Evolutionary conservation across 1,140 invertebrate genomes (phyloP), one percentile per base, ranked within the genome.

Genomic region (Eueides isabella): DNA sequence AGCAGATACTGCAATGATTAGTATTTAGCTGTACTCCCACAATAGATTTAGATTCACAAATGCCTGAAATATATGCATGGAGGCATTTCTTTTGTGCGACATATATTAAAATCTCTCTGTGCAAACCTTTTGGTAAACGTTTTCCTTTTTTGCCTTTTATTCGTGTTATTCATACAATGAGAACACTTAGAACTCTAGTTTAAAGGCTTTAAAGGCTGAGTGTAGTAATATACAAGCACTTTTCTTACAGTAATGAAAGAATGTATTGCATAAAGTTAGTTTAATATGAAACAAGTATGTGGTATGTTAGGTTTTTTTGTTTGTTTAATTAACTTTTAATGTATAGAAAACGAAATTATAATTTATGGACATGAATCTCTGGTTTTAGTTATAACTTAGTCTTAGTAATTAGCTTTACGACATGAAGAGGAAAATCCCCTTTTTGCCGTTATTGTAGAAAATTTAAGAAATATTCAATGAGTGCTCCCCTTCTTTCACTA

Each of bases 41-140:
- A 74, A 68, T 74, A 38, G 71, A 48, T 66, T 72, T 72, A 72
- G 70, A 33, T 29, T 66, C 33, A 16, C 48, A 38, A 62, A 61
- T 31, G 68, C 48, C 48, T 55, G 48, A 55, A 55, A 55, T 55
- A 31, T n/a, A 62, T 44, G 31, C 72, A 67, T 62, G 72, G 23
- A 55, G 33, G 14, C 55, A 44, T 44, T 44, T 33, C 67, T 74
- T 74, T 74, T 68, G 38, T 74, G 68, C 67, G 72, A 68, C 66
- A 74, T 65, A 74, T 74, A 74, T 74, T 74, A 74, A 74, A 74
- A 74, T 31, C 35, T 55, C 66, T 68, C 72, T 68, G 67, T 68
- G 67, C 31, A 30, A 30, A 68, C 41, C 66, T 67, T 41, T 68
- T 68, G 30, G 71, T 62, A 72, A 66, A 35, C 63, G 71, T 66